Percentiles rank a stretch among this genome's conserved stretches.
These are phyloP conservation scores for Mellivora capensis DNA, from an alignment of 2,113 vertebrate species.

Conservation along the genomic window DNA sequence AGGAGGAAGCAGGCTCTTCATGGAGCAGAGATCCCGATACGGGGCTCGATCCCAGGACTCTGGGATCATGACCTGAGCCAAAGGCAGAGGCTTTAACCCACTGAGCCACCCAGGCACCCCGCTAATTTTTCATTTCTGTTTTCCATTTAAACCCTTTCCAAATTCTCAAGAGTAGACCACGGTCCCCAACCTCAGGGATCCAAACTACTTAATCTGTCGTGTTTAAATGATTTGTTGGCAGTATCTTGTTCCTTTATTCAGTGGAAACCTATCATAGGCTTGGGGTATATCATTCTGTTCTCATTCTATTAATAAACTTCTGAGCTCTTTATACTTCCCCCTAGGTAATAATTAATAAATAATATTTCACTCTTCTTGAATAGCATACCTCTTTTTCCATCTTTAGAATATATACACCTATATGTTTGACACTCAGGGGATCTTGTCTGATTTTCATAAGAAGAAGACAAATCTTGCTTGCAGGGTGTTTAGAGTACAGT, in stretches of 20 bases:
- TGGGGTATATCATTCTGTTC: background rate
- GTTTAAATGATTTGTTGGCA: background rate
- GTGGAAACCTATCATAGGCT: background rate
- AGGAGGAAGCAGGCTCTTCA: too few species aligned
- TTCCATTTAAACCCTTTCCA: background rate
- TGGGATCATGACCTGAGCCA: too few species aligned
- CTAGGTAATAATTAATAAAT: slow-evolving; percentile 22
- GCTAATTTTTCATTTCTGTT: background rate
- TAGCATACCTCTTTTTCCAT: background rate
- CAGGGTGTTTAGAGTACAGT: background rate
- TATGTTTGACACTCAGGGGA: background rate
- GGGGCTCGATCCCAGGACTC: too few species aligned
- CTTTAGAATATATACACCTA: background rate
- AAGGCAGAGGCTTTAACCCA: too few species aligned
- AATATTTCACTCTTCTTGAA: slow-evolving; percentile 26
- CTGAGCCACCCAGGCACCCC: too few species aligned
- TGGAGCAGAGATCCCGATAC: too few species aligned
- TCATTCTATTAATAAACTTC: slow-evolving; percentile 14
- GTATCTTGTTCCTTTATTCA: background rate
- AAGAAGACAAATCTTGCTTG: slow-evolving; percentile 28
- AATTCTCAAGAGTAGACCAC: background rate
- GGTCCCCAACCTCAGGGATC: background rate
- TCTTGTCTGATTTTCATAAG: slow-evolving; percentile 53
- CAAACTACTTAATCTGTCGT: background rate
- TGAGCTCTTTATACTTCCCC: background rate